phyloP scores from a whole-genome alignment of 2,888 invertebrate genomes.

The Cancer borealis region DNA sequence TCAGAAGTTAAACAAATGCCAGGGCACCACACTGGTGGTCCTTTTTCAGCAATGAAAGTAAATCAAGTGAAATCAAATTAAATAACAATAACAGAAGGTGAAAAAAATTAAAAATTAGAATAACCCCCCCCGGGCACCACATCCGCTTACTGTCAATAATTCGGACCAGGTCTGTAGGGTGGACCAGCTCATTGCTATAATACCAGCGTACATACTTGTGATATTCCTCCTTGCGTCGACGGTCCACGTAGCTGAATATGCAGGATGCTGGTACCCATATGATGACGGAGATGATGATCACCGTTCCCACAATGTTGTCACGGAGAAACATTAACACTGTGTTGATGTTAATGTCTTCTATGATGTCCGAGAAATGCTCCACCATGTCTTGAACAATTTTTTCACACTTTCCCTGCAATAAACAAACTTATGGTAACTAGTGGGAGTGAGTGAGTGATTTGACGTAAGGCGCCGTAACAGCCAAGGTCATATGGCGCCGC shows the following conservation, averaged over 20 bases:
- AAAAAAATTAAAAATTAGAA: too few species aligned
- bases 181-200: conserved; percentile 77
- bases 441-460: too few species aligned
- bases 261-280: conserved; percentile 97
- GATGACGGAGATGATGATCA: conserved; percentile 93
- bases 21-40: too few species aligned
- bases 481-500: too few species aligned
- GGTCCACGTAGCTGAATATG: conserved; percentile 88
- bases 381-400: conserved; percentile 97
- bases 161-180: conserved; percentile 76
- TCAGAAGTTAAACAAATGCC: too few species aligned
- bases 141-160: conserved; percentile 77
- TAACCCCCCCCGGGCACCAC: too few species aligned
- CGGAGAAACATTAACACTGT: conserved; percentile 92
- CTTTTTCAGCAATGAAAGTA: too few species aligned
- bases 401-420: conserved; percentile 91
- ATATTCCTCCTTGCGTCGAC: conserved; percentile 79
- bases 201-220: conserved; percentile 77
- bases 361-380: conserved; percentile 97
- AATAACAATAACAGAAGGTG: too few species aligned
- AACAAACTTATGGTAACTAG: conserved; percentile 40
- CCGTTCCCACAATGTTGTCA: conserved; percentile 96
- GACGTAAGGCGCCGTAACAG: too few species aligned
- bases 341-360: conserved; percentile 97
- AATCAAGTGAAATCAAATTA: too few species aligned